A percentile compares a stretch with the other conserved stretches of the same genome.
Conservation (phyloP, 2,797 vertebrate species). For the Macrochelys suwanniensis region DNA sequence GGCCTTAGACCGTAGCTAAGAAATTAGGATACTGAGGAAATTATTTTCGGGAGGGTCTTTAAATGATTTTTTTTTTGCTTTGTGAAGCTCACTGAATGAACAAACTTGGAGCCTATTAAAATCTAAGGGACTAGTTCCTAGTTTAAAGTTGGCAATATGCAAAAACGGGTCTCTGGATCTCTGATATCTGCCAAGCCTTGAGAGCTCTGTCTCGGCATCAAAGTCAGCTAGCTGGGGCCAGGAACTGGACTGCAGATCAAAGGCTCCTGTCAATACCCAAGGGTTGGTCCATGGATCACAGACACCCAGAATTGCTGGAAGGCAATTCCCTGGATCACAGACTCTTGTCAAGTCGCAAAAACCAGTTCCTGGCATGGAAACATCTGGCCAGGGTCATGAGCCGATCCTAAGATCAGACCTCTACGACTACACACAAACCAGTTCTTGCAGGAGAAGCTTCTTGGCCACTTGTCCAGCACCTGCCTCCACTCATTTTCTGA, state of each 20-base stretch:
- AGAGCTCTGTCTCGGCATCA: not conserved
- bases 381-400: not conserved
- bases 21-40: not conserved
- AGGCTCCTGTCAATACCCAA: rapidly evolving
- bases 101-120: not conserved
- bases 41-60: not conserved
- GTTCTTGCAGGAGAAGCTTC: too few relatives aligned
- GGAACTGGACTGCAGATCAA: not conserved
- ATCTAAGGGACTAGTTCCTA: not conserved
- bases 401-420: not conserved
- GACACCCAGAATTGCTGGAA: not conserved
- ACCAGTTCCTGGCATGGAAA: not conserved
- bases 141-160: not conserved
- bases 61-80: rapidly evolving
- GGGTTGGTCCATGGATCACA: not conserved
- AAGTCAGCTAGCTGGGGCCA: rapidly evolving
- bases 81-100: not conserved
- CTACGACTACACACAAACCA: rapidly evolving
- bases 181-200: not conserved
- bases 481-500: rapidly evolving
- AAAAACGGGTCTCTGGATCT: not conserved
- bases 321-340: rapidly evolving
- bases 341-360: not conserved
- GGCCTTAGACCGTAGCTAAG: not conserved
- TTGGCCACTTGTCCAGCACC: not conserved